Evolutionary conservation across 2,113 vertebrate species (phyloP).

Genomic region (Struthidea cinerea): DNA sequence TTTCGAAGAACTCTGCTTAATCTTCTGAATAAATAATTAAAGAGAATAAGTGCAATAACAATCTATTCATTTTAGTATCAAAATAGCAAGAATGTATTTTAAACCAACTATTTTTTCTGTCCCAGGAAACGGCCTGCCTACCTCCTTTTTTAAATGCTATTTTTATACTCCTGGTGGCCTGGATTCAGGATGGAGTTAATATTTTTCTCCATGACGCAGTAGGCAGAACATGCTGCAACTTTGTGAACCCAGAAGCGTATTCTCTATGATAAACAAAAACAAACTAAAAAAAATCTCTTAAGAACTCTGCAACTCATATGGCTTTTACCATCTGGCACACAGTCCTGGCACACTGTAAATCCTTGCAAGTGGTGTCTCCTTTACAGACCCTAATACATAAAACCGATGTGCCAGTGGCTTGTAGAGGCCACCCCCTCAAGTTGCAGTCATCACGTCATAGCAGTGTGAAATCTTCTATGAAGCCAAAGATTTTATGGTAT

Average conservation of each 20-base stretch:
- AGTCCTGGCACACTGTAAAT: conserved; percentile 56
- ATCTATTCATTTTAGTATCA: conserved; percentile 7
- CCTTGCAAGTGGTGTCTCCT: conserved; percentile 40
- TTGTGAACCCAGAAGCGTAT: conserved; percentile 48
- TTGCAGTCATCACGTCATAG: neutral
- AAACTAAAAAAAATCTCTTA: conserved; percentile 32
- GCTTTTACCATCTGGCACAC: conserved; percentile 59
- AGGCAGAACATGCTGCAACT: conserved; percentile 52
- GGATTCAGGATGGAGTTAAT: conserved; percentile 63
- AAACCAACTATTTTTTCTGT: conserved; percentile 22
- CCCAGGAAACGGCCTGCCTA: conserved; percentile 17
- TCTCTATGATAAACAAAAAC: conserved; percentile 64
- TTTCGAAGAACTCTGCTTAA: neutral
- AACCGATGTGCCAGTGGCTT: neutral
- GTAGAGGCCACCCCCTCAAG: neutral
- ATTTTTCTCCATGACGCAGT: conserved; percentile 61
- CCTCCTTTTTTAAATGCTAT: conserved; percentile 51
- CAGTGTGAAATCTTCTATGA: neutral
- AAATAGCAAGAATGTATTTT: conserved; percentile 33
- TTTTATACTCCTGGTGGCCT: conserved; percentile 38
- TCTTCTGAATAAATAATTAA: neutral
- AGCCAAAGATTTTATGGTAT: neutral
- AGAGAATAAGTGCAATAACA: neutral
- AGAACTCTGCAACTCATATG: conserved; percentile 8
- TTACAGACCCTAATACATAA: conserved; percentile 31